Evolutionary conservation across 2,888 invertebrate genomes (phyloP).

Genomic region (Adineta ricciae): DNA sequence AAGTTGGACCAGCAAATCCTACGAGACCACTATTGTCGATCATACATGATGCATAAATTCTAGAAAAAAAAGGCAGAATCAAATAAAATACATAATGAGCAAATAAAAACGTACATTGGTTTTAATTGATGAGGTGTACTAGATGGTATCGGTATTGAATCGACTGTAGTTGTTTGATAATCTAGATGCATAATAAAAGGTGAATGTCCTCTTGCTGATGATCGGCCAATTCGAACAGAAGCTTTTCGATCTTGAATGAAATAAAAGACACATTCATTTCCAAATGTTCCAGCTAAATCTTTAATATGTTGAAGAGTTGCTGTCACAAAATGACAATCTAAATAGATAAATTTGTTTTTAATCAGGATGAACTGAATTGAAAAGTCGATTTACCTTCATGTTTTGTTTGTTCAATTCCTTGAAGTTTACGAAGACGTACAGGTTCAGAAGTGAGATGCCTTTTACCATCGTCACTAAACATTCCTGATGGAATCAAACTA

Average conservation of each 20-base stretch:
- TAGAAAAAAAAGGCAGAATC: no score
- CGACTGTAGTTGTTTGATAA: not conserved
- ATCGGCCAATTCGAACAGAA: constrained; percentile 41
- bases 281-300: no score
- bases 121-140: constrained; percentile 41
- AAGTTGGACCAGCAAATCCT: not conserved
- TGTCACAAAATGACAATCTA: not conserved
- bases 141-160: constrained; percentile 38
- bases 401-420: constrained; percentile 34
- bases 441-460: not conserved
- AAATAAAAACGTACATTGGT: no score
- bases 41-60: not conserved
- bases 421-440: not conserved
- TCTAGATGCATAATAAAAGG: constrained; percentile 37
- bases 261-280: no score
- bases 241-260: not conserved
- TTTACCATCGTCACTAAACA: no score
- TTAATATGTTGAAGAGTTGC: no score
- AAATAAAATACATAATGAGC: no score
- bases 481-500: no score
- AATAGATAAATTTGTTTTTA: no score
- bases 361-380: constrained; percentile 31
- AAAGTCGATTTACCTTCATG: constrained; percentile 40
- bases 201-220: constrained; percentile 47
- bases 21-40: not conserved